phyloP scores from a whole-genome alignment of 2,113 vertebrate genomes.

The Notiomystis cincta region DNA sequence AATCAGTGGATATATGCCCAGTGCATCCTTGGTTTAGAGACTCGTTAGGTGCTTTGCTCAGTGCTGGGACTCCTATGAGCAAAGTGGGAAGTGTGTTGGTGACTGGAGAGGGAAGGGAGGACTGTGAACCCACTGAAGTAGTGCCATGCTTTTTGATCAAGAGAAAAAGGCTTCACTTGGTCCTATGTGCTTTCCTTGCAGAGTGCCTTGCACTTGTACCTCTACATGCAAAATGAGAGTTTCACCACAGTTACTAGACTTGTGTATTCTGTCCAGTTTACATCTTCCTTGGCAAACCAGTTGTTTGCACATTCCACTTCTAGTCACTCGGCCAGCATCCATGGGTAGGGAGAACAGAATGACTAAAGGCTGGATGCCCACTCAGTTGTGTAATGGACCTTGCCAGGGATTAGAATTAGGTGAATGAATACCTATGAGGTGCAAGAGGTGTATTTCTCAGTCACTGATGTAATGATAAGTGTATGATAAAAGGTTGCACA shows the following conservation, averaged over 20 bases:
- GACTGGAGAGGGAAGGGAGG: neutral
- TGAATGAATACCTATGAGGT: neutral
- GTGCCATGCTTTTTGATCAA: neutral
- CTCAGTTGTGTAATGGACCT: neutral
- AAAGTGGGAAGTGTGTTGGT: neutral
- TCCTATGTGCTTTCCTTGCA: fast-evolving
- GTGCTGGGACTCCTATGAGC: neutral
- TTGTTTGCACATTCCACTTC: neutral
- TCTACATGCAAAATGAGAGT: neutral
- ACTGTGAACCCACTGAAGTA: neutral
- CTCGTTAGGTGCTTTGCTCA: neutral
- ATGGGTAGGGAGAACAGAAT: neutral
- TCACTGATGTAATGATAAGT: neutral
- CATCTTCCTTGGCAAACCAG: neutral
- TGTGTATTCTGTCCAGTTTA: neutral
- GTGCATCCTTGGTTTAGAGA: neutral
- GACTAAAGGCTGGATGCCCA: too few relatives aligned
- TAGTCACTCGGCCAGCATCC: neutral
- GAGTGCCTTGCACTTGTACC: neutral
- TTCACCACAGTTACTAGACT: neutral
- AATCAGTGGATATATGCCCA: neutral
- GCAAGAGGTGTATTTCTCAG: neutral
- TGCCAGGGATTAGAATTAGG: neutral
- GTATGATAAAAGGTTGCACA: neutral
- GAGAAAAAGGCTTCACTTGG: neutral